Evolutionary conservation across 1,140 invertebrate species (phyloP).

Genomic region (Drosophila equinoxialis): DNA sequence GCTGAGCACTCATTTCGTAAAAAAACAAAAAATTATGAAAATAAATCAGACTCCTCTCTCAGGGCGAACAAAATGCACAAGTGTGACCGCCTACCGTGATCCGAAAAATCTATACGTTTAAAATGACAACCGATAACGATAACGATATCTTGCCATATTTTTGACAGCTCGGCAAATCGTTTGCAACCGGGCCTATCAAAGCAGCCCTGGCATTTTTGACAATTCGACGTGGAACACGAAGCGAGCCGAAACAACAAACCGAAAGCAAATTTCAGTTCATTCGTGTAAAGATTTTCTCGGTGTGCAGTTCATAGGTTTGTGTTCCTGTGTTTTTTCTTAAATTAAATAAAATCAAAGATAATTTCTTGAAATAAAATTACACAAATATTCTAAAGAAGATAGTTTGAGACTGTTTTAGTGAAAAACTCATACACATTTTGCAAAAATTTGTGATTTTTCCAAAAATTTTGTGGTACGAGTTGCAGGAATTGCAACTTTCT

Average conservation of each 20-base stretch:
- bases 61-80: background rate
- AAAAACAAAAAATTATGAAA: background rate
- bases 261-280: conserved; percentile 34
- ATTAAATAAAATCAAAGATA: background rate
- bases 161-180: conserved; percentile 2
- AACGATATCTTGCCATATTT: too few species aligned
- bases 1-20: conserved; percentile 71
- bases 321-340: conserved; percentile 40
- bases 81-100: background rate
- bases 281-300: conserved; percentile 53
- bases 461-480: background rate
- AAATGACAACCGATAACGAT: background rate
- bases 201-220: conserved; percentile 57
- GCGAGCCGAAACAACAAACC: conserved; percentile 35
- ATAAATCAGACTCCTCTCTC: background rate
- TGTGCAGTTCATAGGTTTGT: conserved; percentile 20
- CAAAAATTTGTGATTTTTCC: background rate
- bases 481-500: background rate
- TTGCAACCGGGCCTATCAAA: conserved; percentile 31
- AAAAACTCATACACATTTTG: background rate
- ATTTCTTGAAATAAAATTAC: conserved; percentile 23
- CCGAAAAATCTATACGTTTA: background rate
- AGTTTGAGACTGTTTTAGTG: background rate
- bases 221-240: conserved; percentile 59
- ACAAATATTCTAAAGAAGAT: background rate